These are phyloP conservation scores for Enteromius unitaeniatus DNA, from an alignment of 2,797 vertebrate species.

Conservation along the genomic window DNA sequence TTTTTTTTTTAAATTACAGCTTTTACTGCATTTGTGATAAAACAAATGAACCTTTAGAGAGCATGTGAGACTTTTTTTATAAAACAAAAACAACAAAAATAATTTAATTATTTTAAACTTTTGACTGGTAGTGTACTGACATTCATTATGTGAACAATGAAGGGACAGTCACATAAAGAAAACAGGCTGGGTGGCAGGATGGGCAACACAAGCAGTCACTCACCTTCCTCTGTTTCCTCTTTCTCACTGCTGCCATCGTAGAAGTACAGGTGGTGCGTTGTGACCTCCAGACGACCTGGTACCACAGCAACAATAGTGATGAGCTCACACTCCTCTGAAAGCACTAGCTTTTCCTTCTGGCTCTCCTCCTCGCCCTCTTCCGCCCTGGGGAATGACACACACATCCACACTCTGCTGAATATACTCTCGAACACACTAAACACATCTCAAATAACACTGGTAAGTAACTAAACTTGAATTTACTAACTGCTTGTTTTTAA, in stretches of 20 bases:
- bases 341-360: slow-evolving; percentile 92
- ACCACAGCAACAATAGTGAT: slow-evolving; percentile 92
- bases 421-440: neutral
- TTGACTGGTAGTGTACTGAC: neutral
- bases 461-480: no score
- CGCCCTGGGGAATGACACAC: slow-evolving; percentile 67
- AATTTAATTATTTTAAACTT: neutral
- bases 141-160: neutral
- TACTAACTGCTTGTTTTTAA: no score
- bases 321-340: slow-evolving; percentile 95
- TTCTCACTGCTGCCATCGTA: slow-evolving; percentile 91
- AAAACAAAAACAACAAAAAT: neutral
- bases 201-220: neutral
- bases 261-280: slow-evolving; percentile 95
- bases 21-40: neutral
- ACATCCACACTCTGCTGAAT: slow-evolving; percentile 1
- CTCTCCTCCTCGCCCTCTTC: slow-evolving; percentile 89
- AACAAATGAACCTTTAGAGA: neutral
- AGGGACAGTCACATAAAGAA: neutral
- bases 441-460: neutral
- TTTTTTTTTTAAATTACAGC: no score
- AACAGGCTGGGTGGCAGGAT: neutral
- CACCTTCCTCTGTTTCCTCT: slow-evolving; percentile 95
- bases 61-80: neutral
- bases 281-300: slow-evolving; percentile 91